phyloP scores from a whole-genome alignment of 2,888 invertebrate species.

The Portevinia maculata region DNA sequence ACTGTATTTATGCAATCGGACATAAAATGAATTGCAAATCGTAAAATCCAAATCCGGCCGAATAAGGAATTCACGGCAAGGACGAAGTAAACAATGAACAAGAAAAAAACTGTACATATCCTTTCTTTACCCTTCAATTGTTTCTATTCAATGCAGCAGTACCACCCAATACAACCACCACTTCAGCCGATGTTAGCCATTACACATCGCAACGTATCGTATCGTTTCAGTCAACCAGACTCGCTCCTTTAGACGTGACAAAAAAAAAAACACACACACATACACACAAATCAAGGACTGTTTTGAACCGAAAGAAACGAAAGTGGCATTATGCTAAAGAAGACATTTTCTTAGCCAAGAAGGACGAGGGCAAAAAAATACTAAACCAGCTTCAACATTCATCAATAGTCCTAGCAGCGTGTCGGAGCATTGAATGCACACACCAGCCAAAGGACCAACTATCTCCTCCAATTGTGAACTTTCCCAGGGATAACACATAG shows the following conservation, averaged over 20 bases:
- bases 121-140: conserved; percentile 66
- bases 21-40: conserved; percentile 75
- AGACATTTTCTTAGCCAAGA: conserved; percentile 69
- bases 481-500: conserved; percentile 77
- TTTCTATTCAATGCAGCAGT: conserved; percentile 54
- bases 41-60: conserved; percentile 66
- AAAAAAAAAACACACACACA: background rate
- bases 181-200: conserved; percentile 13
- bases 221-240: conserved; percentile 45
- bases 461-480: conserved; percentile 69
- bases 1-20: conserved; percentile 74
- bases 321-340: conserved; percentile 74
- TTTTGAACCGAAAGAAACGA: conserved; percentile 69
- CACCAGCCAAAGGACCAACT: conserved; percentile 44
- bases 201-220: conserved; percentile 55
- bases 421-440: conserved; percentile 57
- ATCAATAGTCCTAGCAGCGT: conserved; percentile 70
- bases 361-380: conserved; percentile 50
- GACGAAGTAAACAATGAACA: conserved; percentile 8
- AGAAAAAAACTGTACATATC: conserved; percentile 54
- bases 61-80: conserved; percentile 54
- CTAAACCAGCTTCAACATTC: conserved; percentile 59
- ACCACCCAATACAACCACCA: background rate
- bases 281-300: conserved; percentile 38
- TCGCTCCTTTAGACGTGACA: conserved; percentile 19